Evolutionary conservation across 2,113 vertebrate genomes (phyloP), one percentile per base, ranked within the genome.

Genomic region (Gallinago jamesoni): DNA sequence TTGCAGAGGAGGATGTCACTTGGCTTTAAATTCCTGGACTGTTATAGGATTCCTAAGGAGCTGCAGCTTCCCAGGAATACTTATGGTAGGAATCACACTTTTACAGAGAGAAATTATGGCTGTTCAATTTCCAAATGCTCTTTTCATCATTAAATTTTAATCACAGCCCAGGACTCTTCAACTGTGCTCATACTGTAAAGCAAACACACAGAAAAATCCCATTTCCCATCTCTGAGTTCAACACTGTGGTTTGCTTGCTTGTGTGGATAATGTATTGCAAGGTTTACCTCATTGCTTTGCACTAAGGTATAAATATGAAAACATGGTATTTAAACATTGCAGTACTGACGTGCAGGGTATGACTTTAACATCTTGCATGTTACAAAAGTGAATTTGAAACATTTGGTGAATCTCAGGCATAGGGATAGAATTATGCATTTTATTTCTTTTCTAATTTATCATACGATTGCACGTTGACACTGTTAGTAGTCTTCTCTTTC

Each of bases 81-180:
- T 85, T 83, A 16, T 5, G n/a, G 17, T 30, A 73, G 30, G 31
- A 53, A 76, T 92, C 60, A 41, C 52, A 63, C 2, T 67, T 93
- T 81, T 68, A 67, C 37, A 91, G 33, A 28, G 30, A 91, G 66
- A 84, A 94, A 94, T 53, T 60, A 66, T 21, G 25, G 23, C 43
- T 21, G 20, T 89, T 94, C 18, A 23, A 56, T 88, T 91, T 91
- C 66, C 59, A 79, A 77, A 66, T 62, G 50, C 28, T 37, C 24
- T 31, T 95, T 94, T 90, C 20, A 64, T 89, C 83, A 91, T 88
- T 87, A 55, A 95, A 93, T 31, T 74, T 97, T 88, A 64, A 86
- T 89, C 53, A 70, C 48, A 91, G 41, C 6, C 30, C 22, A 1
- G 1, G 73, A 55, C 90, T 94, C 27, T 87, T 85, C 39, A 84